Base-by-base conservation (phyloP, 2,888 invertebrate species). In the Lutraria lutraria region DNA sequence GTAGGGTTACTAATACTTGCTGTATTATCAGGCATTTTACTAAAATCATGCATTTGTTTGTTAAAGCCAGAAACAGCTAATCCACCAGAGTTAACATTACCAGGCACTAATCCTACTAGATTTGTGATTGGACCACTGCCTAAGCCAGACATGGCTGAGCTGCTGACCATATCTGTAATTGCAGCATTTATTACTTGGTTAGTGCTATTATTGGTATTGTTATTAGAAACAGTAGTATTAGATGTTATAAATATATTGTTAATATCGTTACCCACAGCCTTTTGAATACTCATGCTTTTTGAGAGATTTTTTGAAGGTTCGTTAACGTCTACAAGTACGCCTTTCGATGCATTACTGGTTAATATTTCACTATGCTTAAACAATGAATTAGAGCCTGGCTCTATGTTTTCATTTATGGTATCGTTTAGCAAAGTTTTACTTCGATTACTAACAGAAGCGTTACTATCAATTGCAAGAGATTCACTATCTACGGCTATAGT, bases 91-190 rank as follows among this genome's bases (percentile, higher is more conserved):
- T 76, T 76, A 34, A 53, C n/a, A 52, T 31, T 81, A 63, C 52
- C 68, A 29, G 86, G 54, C n/a, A 60, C 54, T 29, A 56, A 80
- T n/a, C 86, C 90, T 19, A 81, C 88, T 68, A 90, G 60, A 60
- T 90, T 90, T 29, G 90, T 90, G 13, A 90, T 87, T 52, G 84
- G 87, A 29, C 84, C 90, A n/a, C 88, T 87, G n/a, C 88, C 88
- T 43, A 86, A 87, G 52, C 90, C 88, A 31, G 87, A 86, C 54
- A 90, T n/a, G 52, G 80, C 31, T 53, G 80, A 31, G 60, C 54
- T 56, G 79, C 34, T 60, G 60, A 60, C 85, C 79, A 56, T 79
- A 85, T 85, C 85, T 85, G 80, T 56, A 85, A 85, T 43, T 79
- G 85, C 76, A 85, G 56, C 79, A 80, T 54, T 76, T 80, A 31